Evolutionary conservation across 2,888 invertebrate species (phyloP), one percentile per base, ranked within the genome.

Genomic region (Papilio elwesi): DNA sequence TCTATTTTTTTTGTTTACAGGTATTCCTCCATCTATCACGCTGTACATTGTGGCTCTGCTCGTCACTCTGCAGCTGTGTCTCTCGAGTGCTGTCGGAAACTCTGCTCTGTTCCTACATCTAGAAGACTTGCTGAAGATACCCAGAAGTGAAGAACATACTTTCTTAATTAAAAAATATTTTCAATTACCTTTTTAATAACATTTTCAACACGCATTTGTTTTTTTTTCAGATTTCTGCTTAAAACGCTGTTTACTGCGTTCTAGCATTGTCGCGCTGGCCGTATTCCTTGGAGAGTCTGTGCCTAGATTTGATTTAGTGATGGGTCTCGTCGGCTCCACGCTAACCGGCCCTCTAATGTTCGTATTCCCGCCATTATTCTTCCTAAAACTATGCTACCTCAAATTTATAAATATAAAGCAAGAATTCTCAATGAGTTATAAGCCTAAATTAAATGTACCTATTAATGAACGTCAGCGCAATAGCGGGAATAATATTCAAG

Each of bases 251-350:
- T 87, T 96, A 0, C 84, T 97, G 43, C 94, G 98, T 65, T 96
- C 97, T 0, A 86, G 94, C 0, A 90, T 98, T 13, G 95, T 97
- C 12, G 93, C 95, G 0, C 77, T 96, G 4, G 96, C 96, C 0
- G 95, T 98, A 8, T 94, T 97, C 48, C 91, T 98, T 4, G 97
- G 97, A 0, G 97, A 97, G 87, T 95, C 96, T 0, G 96, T 98
- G 0, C 98, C 98, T 0, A 94, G 96, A 76, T 98, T 98, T 83
- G 98, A 98, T 81, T 92, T 97, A 26, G 96, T 98, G 12, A 97
- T 98, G 96, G 96, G 97, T 2, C 90, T 98, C 0, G 95, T 98
- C 11, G 98, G 98, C 0, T 98, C 97, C 6, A 96, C 97, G 0
- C 93, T 98, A 6, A 97, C 96, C 0, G 97, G 97, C 0, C 97